Percentiles rank a stretch among this genome's conserved stretches.
These are phyloP conservation scores for Oryzias woworae DNA, from an alignment of 2,113 vertebrate genomes.

Conservation along the genomic window DNA sequence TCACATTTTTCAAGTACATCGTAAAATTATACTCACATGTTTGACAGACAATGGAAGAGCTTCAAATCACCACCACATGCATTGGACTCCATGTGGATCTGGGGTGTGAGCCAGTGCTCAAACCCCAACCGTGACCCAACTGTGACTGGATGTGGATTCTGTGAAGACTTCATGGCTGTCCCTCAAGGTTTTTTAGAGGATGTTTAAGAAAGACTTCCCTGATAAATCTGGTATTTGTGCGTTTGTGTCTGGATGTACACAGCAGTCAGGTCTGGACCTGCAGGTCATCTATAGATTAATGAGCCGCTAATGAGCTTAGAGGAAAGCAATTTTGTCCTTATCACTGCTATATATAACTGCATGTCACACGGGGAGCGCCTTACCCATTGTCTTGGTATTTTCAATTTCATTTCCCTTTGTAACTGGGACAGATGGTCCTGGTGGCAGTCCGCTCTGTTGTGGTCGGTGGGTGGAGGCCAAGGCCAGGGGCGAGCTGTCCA, in stretches of 20 bases:
- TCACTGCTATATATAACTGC: conserved; percentile 57
- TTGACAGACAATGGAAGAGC: not conserved
- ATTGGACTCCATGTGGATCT: no score
- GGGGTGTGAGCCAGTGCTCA: not conserved
- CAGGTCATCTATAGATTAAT: conserved; percentile 55
- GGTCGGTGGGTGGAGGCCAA: not conserved
- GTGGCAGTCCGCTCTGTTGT: conserved; percentile 37
- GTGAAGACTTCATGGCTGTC: not conserved
- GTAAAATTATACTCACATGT: conserved; percentile 8
- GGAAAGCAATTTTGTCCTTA: conserved; percentile 53
- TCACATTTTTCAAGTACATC: not conserved
- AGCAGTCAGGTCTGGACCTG: conserved; percentile 12
- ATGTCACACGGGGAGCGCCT: conserved; percentile 28
- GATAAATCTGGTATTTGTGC: not conserved
- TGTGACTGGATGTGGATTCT: not conserved
- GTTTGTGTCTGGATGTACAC: not conserved
- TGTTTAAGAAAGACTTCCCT: conserved; percentile 2
- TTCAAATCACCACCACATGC: no score
- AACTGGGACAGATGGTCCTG: conserved; percentile 40
- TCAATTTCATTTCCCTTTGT: conserved; percentile 34
- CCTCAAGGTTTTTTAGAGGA: not conserved
- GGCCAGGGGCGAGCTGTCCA: conserved; percentile 13
- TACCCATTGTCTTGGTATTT: conserved; percentile 30
- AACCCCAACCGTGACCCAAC: conserved; percentile 5
- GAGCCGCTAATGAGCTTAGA: conserved; percentile 57